phyloP scores from a whole-genome alignment of 2,888 invertebrate species.

The Archaeoteleia sp. region DNA sequence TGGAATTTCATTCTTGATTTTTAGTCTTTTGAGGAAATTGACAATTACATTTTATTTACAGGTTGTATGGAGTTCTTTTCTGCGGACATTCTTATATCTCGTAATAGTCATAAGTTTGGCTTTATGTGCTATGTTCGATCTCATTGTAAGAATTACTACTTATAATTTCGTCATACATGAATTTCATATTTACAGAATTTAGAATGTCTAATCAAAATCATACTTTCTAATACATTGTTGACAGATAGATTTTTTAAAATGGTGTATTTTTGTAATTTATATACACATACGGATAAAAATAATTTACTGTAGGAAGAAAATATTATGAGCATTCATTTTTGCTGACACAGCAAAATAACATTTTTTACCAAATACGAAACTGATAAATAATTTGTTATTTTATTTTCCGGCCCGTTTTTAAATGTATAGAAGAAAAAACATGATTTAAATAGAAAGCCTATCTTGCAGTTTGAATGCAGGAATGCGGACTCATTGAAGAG shows the following conservation, averaged over 20 bases:
- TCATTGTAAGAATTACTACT: conserved; percentile 71
- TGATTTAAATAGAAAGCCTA: background rate
- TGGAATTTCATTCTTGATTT: background rate
- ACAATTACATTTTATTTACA: conserved; percentile 39
- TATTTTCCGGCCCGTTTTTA: no score
- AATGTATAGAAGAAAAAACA: no score
- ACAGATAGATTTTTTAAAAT: no score
- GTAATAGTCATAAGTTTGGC: conserved; percentile 81
- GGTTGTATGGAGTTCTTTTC: conserved; percentile 79
- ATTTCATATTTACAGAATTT: background rate
- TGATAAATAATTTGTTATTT: no score
- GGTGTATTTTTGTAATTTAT: conserved; percentile 8
- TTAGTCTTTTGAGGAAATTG: background rate
- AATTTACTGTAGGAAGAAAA: no score
- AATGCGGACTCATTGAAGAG: conserved; percentile 56
- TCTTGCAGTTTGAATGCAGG: conserved; percentile 68
- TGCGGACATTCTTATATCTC: conserved; percentile 82
- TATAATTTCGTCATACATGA: no score
- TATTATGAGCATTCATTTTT: no score
- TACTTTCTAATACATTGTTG: no score
- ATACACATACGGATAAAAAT: no score
- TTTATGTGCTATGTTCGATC: conserved; percentile 81
- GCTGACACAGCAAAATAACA: no score
- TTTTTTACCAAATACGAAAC: no score
- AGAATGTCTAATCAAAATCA: no score